A percentile compares a stretch with the other conserved stretches of the same genome.
These are phyloP conservation scores for Brachyhypopomus occidentalis DNA, from an alignment of 2,113 vertebrate genomes.

Conservation along the genomic window DNA sequence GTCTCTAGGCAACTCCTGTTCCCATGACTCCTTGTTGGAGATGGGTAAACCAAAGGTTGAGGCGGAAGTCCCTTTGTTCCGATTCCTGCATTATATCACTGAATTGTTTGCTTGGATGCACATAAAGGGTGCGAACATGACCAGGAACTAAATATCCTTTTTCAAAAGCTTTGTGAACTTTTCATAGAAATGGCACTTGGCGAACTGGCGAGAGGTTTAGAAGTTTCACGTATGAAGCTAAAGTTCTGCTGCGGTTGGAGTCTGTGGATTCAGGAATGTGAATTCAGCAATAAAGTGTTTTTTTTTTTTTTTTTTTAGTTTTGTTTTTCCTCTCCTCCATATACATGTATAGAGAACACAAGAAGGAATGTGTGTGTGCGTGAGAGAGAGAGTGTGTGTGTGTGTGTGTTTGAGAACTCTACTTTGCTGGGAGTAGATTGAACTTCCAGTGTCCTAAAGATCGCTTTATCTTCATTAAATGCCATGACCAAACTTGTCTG, in stretches of 20 bases:
- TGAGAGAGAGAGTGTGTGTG: background rate
- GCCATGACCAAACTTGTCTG: background rate
- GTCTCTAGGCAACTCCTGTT: too few relatives aligned
- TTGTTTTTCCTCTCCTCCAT: conserved; percentile 5
- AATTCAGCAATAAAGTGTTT: conserved; percentile 72
- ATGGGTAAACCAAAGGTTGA: too few relatives aligned
- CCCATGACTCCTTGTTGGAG: too few relatives aligned
- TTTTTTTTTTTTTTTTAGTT: conserved; percentile 41
- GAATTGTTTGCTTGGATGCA: conserved; percentile 2
- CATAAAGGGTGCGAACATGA: background rate
- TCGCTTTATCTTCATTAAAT: conserved; percentile 36
- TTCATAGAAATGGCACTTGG: conserved; percentile 4
- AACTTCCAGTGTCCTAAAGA: conserved; percentile 26
- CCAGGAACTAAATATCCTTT: background rate
- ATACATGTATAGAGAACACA: conserved; percentile 49
- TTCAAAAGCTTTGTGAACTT: conserved; percentile 30
- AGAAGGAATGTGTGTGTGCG: conserved; percentile 15
- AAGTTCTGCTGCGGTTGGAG: conserved; percentile 63
- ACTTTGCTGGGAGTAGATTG: conserved; percentile 2
- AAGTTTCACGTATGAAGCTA: conserved; percentile 40
- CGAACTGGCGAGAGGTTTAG: background rate
- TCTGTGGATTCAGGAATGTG: conserved; percentile 57
- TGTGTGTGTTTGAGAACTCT: conserved; percentile 16
- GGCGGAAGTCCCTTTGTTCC: too few relatives aligned
- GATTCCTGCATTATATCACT: too few relatives aligned